Evolutionary conservation across 1,140 invertebrate genomes (phyloP), one percentile per base, ranked within the genome.

Genomic region (Ephestia elutella): DNA sequence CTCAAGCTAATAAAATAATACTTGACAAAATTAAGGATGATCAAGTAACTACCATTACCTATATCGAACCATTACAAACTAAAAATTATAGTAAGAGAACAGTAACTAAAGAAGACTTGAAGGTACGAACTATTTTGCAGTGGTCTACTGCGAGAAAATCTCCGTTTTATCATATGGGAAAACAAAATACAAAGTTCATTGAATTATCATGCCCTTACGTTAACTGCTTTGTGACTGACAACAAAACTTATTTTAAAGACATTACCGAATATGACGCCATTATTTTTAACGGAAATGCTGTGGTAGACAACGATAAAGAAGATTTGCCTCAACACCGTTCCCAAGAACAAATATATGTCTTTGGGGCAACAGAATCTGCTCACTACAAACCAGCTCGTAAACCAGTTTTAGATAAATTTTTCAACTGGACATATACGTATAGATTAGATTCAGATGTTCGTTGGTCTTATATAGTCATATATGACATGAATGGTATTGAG

Each of bases 341-440:
- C n/a, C n/a, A n/a, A n/a, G n/a, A n/a, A 74, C 21, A 25, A 25
- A 25, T 3, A 7, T 25, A 3, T 25, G 7, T 25, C 2, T 25
- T 25, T 25, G 21, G 69, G 8, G 73, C 64, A 1, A 82, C 82
- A 61, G 85, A 89, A 61, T 86, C 86, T 0, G 53, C 79, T 25
- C 21, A 25, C 7, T 25, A 7, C 21, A 7, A 3, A 2, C 2
- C 2, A 7, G 2, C 21, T 25, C 7, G 21, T 25, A 7, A 25
- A 3, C 7, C 21, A 3, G 21, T 7, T 7, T 72, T 76, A 7
- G 66, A 89, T 21, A 70, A 68, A 2, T 84, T 71, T 53, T 91
- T 93, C 56, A 93, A 94, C 68, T 91, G 91, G 89, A 94, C 92
- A 4, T 91, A 90, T 82, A 92, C 91, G 3, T 94, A 94, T 66